Percentiles rank a stretch among this genome's conserved stretches.
phyloP scores from a whole-genome alignment of 23 tunicate genomes.

The Botrylloides violaceus region DNA sequence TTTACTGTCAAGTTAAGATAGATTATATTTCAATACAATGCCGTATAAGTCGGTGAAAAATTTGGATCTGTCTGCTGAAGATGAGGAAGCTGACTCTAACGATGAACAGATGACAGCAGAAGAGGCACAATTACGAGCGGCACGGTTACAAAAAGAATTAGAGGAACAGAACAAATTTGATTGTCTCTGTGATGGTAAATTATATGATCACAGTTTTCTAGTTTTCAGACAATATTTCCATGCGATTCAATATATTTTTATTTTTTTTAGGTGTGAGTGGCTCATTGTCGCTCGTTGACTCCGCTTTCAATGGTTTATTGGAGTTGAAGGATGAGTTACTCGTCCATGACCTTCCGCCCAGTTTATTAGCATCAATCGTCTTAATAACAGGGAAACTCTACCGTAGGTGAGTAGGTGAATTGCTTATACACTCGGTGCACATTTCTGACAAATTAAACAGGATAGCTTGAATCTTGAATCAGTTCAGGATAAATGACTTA shows the following conservation, averaged over 20 bases:
- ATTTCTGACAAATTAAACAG: too few species aligned
- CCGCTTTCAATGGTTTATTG: conserved; percentile 67
- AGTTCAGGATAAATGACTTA: too few species aligned
- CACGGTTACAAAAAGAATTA: conserved; percentile 61
- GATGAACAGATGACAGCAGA: conserved; percentile 69
- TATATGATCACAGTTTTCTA: not conserved
- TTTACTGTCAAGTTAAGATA: not conserved
- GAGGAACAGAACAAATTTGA: conserved; percentile 93
- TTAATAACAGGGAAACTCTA: conserved; percentile 69
- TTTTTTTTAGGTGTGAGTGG: conserved; percentile 55
- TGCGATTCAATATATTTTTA: not conserved
- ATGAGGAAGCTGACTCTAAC: conserved; percentile 58
- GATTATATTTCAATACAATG: not conserved
- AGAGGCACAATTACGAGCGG: conserved; percentile 53
- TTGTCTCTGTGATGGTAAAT: conserved; percentile 76
- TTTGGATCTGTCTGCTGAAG: conserved; percentile 22
- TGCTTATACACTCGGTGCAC: too few species aligned
- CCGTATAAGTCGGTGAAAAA: not conserved
- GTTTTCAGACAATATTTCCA: not conserved
- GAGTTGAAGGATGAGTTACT: conserved; percentile 83
- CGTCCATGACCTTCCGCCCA: conserved; percentile 82
- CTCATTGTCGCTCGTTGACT: conserved; percentile 65
- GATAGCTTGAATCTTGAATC: too few species aligned
- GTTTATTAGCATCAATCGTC: conserved; percentile 50
- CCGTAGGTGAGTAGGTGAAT: conserved; percentile 48